Evolutionary conservation across 2,797 vertebrate species (phyloP), one percentile per base, ranked within the genome.

Genomic region (Jordanella pulchra): DNA sequence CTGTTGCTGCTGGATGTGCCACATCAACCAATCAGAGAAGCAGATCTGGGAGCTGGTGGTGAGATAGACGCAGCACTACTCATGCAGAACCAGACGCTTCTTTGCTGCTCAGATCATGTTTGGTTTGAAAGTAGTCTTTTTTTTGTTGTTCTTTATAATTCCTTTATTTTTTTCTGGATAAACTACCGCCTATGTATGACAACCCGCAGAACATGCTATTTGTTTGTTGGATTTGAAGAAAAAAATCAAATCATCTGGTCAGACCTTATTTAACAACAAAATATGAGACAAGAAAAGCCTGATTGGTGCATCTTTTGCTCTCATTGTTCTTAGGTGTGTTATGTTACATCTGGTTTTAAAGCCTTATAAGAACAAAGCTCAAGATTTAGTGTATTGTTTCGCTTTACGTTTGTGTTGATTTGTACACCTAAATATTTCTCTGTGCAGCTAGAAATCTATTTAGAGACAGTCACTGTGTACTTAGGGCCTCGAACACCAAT

Each of bases 401-500:
- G 53, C 58, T 39, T 67, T 30, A 44, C 60, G 68, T 72, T 71
- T 75, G 27, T 76, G 65, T 65, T 45, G 75, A 83, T 84, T 82
- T 77, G 65, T 83, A 54, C 69, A 76, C 76, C 76, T 77, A 63
- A 71, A 82, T 77, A 51, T 71, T 50, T 83, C 50, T 86, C 48
- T 71, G 69, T 82, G 67, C 72, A 76, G 73, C 72, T 69, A 84
- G 70, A 75, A 78, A 80, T 77, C 44, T 90, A 53, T 87, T 82
- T 89, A 81, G 87, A 82, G 69, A 70, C 67, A 80, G 68, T 69
- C 21, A 53, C 39, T 76, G 69, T 86, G 67, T 83, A 80, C 80
- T 80, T 76, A 72, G 66, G 78, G 76, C 78, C 71, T 81, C 50
- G 4, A 73, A 79, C 77, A 87, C 72, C 86, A 89, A 91, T 86